Evolutionary conservation across 2,888 invertebrate species (phyloP), one percentile per base, ranked within the genome.

Genomic region (Acrocyrtus sp.): DNA sequence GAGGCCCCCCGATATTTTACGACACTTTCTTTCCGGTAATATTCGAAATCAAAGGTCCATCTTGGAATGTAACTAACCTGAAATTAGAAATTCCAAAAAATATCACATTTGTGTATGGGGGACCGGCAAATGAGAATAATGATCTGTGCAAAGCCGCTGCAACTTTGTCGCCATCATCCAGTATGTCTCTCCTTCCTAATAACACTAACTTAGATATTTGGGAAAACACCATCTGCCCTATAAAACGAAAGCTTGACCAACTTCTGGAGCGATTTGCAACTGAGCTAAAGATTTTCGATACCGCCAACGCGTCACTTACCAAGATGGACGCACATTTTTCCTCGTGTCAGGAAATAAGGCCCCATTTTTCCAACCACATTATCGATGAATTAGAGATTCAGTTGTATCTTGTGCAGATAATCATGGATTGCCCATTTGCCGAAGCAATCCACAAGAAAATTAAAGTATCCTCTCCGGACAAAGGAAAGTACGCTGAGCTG

Each of bases 1-100:
- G 17, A 26, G 51, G 54, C 6, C 22, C 17, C 12, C 58, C 69
- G 1, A 15, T 61, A 21, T 69, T 69, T 47, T 76, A 76, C 62
- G 68, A 76, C 50, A 76, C 76, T 19, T 74, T 68, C 45, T 65
- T 74, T 27, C 74, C 76, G 0, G 39, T 76, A 2, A 51, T 76
- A 24, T 76, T 62, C 29, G 74, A 74, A 56, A 50, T 76, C n/a
- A 39, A 70, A 4, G 17, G 63, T n/a, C 76, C 76, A n/a, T 12
- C 47, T 4, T 72, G 72, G 72, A 74, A 61, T n/a, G 5, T 58
- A 2, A 27, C 47, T 0, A 61, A 72, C 27, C 24, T 76, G 6
- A 26, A 21, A 6, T 8, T 76, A 6, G 47, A 70, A 27, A 48
- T 73, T 22, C 70, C 76, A 22, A 12, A 17, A 2, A 57, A 65